Conservation (phyloP, 2,888 invertebrate species). For the Oscheius onirici region DNA sequence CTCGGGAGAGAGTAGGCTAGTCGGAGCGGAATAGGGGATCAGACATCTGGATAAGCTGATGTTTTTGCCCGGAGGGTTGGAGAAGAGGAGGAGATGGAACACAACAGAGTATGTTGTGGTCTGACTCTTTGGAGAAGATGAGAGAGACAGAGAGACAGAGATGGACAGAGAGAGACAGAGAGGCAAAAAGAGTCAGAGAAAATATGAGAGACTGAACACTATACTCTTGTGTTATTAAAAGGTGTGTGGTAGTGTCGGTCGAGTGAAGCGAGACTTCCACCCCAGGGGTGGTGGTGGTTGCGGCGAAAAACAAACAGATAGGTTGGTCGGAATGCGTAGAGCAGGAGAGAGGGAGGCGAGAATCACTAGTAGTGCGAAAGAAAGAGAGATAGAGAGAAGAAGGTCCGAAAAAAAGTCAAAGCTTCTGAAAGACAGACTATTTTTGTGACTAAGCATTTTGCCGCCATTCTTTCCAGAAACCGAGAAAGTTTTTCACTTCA, state of each 20-base stretch:
- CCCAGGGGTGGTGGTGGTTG: neutral
- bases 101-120: too few species aligned
- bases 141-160: neutral
- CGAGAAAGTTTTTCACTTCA: too few species aligned
- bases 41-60: too few species aligned
- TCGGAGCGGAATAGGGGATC: too few species aligned
- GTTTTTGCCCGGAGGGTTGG: too few species aligned
- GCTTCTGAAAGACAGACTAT: neutral
- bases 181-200: too few species aligned
- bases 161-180: neutral
- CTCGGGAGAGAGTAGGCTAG: too few species aligned
- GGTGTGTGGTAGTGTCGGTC: neutral
- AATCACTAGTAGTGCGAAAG: neutral
- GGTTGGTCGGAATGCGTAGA: neutral
- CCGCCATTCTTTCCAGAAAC: too few species aligned
- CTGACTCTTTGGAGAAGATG: too few species aligned
- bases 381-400: neutral
- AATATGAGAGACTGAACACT: too few species aligned
- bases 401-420: neutral
- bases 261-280: neutral
- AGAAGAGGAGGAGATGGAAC: too few species aligned
- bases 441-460: too few species aligned
- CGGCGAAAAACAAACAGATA: slow-evolving; percentile 24
- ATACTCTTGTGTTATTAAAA: neutral
- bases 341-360: slow-evolving; percentile 12